phyloP scores from a whole-genome alignment of 2,113 vertebrate genomes.

The Sceloporus tristichus region DNA sequence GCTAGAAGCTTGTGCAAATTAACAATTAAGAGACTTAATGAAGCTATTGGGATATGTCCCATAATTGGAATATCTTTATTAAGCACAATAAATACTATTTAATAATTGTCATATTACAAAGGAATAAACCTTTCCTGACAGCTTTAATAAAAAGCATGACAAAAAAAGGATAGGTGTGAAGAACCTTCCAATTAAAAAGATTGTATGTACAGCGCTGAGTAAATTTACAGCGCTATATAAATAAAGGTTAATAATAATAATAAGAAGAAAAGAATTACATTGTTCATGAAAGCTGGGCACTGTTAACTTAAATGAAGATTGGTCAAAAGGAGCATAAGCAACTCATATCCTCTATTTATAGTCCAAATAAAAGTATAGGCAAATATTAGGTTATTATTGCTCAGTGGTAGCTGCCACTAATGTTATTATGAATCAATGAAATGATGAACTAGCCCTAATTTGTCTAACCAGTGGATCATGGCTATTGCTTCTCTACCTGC shows the following conservation, averaged over 20 bases:
- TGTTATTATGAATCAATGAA: not conserved
- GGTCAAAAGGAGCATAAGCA: not conserved
- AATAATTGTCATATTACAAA: not conserved
- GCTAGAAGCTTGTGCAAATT: not conserved
- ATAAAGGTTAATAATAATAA: too few species aligned
- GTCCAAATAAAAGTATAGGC: conserved; percentile 37
- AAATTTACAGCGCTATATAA: too few species aligned
- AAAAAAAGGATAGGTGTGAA: not conserved
- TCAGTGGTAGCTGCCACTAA: not conserved
- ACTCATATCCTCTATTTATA: conserved; percentile 35
- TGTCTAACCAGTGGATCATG: too few species aligned
- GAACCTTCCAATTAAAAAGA: too few species aligned
- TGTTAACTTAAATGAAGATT: conserved; percentile 6
- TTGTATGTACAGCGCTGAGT: too few species aligned
- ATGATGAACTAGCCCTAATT: too few species aligned
- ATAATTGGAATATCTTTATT: not conserved
- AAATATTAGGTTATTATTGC: conserved; percentile 43
- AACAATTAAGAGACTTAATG: conserved; percentile 1
- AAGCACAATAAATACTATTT: not conserved
- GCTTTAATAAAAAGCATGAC: not conserved
- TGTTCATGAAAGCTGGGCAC: conserved; percentile 1
- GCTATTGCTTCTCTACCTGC: too few species aligned
- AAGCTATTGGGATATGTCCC: not conserved
- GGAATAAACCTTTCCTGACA: not conserved
- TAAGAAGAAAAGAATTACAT: not conserved